Evolutionary conservation across 2,113 vertebrate species (phyloP).

Genomic region (Pao palembangensis): DNA sequence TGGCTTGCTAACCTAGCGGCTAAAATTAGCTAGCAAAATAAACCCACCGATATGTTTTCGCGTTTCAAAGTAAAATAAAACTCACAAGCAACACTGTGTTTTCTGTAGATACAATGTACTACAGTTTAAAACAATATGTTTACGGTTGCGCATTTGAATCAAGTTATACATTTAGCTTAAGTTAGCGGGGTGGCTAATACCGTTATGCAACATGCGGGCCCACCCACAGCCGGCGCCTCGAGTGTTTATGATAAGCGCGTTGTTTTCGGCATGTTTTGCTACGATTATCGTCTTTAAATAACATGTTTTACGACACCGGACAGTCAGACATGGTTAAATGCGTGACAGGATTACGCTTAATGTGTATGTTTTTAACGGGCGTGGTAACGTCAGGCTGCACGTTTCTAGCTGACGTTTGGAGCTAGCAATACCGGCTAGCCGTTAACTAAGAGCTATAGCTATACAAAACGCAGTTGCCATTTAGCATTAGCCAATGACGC

Average conservation of each 20-base stretch:
- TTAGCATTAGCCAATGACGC: slow-evolving; percentile 44
- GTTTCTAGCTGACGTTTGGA: slow-evolving; percentile 17
- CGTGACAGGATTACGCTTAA: background rate
- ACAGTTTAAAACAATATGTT: no score
- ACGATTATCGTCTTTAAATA: background rate
- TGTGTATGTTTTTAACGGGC: background rate
- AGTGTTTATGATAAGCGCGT: background rate
- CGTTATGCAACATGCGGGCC: slow-evolving; percentile 54
- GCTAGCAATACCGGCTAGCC: slow-evolving; percentile 24
- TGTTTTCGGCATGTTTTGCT: no score
- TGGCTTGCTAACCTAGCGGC: no score
- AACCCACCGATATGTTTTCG: no score
- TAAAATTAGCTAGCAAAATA: no score
- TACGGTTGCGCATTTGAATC: background rate
- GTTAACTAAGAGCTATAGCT: slow-evolving; percentile 29
- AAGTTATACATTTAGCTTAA: background rate
- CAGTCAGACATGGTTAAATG: background rate
- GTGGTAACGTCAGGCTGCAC: background rate
- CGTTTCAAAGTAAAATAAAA: no score
- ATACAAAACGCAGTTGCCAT: background rate
- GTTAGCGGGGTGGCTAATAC: slow-evolving; percentile 21
- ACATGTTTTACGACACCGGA: background rate
- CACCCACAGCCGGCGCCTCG: slow-evolving; percentile 30
- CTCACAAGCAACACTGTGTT: no score
- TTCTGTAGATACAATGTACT: no score